These are phyloP conservation scores for Entomobrya multifasciata DNA, from an alignment of 2,888 invertebrate species.

Conservation along the genomic window DNA sequence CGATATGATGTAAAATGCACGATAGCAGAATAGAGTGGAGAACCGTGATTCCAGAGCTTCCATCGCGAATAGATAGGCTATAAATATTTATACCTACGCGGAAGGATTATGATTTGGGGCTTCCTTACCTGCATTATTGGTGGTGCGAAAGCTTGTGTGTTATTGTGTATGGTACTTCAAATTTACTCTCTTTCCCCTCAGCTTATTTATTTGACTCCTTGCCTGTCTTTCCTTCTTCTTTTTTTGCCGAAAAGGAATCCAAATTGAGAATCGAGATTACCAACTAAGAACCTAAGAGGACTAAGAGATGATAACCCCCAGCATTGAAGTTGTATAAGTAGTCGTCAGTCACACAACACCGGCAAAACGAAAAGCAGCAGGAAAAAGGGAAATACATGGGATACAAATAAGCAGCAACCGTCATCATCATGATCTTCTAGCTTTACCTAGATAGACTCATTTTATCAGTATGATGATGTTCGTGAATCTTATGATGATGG, in stretches of 20 bases:
- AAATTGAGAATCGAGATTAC: slow-evolving; percentile 9
- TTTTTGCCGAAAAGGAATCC: slow-evolving; percentile 32
- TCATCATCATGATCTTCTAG: neutral
- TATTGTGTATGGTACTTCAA: slow-evolving; percentile 32
- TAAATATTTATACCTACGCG: slow-evolving; percentile 16
- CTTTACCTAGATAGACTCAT: slow-evolving; percentile 12
- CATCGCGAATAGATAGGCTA: neutral
- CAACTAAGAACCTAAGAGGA: slow-evolving; percentile 26
- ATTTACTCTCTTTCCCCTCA: slow-evolving; percentile 12
- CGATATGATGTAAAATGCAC: neutral
- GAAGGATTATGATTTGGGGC: neutral
- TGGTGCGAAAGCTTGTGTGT: neutral
- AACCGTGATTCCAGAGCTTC: slow-evolving; percentile 18
- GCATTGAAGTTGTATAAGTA: neutral
- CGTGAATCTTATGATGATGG: neutral
- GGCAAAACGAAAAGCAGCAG: slow-evolving; percentile 39
- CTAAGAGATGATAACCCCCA: slow-evolving; percentile 1
- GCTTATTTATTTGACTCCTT: slow-evolving; percentile 37
- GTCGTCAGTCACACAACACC: slow-evolving; percentile 36
- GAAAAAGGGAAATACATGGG: neutral
- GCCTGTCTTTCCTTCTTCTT: slow-evolving; percentile 5
- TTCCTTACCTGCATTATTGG: no score
- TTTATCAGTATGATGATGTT: slow-evolving; percentile 8
- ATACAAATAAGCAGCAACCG: neutral
- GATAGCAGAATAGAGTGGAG: neutral